phyloP scores from a whole-genome alignment of 53 echinoderm and acorn worm genomes.

The Holothuria leucospilota region DNA sequence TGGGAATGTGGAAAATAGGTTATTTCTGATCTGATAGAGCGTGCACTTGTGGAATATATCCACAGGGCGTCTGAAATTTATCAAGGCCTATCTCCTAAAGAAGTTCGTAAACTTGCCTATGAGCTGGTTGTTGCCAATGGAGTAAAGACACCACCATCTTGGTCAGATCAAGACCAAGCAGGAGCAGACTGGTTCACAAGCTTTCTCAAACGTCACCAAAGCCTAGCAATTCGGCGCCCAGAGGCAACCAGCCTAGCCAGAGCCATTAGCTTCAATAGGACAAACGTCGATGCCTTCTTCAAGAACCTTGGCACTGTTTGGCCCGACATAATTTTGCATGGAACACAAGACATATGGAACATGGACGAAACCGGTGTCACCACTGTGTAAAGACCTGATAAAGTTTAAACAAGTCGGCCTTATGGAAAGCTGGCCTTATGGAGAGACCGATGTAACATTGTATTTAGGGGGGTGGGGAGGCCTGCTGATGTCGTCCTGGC shows the following conservation, averaged over 20 bases:
- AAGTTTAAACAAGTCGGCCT: neutral
- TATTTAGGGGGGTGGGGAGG: no score
- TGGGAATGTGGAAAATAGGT: constrained; percentile 6
- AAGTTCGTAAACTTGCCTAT: constrained; percentile 21
- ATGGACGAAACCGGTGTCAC: constrained; percentile 18
- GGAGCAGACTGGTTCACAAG: constrained; percentile 32
- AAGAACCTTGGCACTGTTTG: neutral
- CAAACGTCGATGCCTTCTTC: constrained; percentile 14
- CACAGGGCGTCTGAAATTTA: constrained; percentile 9
- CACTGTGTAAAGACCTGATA: constrained; percentile 15
- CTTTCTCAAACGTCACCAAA: constrained; percentile 15
- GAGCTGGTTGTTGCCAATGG: constrained; percentile 12
- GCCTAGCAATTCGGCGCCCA: constrained; percentile 10
- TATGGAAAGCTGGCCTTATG: no score
- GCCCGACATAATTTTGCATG: neutral
- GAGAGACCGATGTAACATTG: no score
- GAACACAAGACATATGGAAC: constrained; percentile 20
- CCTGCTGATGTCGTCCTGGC: no score
- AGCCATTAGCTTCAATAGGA: constrained; percentile 38
- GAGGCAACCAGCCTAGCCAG: constrained; percentile 46
- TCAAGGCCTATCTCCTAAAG: constrained; percentile 18
- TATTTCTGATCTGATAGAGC: neutral
- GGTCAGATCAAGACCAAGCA: constrained; percentile 2
- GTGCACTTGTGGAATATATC: neutral
- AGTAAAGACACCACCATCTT: neutral